Evolutionary conservation across 2,797 vertebrate species (phyloP).

Genomic region (Oreonectes daqikongensis): DNA sequence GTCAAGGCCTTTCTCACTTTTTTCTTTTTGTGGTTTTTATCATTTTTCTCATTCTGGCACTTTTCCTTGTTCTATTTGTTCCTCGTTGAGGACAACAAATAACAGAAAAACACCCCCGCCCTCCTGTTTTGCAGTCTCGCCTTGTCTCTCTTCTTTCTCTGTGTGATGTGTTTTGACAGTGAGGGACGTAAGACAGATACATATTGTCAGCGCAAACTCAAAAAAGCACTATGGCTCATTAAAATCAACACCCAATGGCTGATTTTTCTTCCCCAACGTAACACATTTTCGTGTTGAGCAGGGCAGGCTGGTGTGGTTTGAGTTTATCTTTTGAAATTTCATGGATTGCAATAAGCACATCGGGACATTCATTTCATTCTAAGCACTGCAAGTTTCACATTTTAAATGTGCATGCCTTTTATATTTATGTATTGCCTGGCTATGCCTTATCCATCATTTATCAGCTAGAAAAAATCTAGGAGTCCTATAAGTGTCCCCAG

Average conservation of each 20-base stretch:
- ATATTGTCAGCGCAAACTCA: constrained; percentile 21
- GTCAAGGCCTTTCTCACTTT: constrained; percentile 43
- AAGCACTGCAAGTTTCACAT: too few relatives aligned
- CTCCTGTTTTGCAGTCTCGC: constrained; percentile 60
- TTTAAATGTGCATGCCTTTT: too few relatives aligned
- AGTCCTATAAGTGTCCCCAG: too few relatives aligned
- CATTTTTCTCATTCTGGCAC: constrained; percentile 32
- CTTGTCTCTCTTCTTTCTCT: constrained; percentile 37
- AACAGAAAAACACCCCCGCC: constrained; percentile 40
- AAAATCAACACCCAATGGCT: background rate
- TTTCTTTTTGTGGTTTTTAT: constrained; percentile 18
- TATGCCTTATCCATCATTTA: too few relatives aligned
- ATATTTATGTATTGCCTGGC: too few relatives aligned
- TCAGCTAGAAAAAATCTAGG: too few relatives aligned
- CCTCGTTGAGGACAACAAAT: constrained; percentile 42
- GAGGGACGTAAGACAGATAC: constrained; percentile 31
- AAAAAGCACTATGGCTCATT: constrained; percentile 21
- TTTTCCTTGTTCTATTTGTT: constrained; percentile 38
- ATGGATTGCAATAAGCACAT: too few relatives aligned
- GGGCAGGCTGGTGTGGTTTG: too few relatives aligned
- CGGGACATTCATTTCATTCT: too few relatives aligned
- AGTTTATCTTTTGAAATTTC: background rate
- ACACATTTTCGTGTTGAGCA: background rate
- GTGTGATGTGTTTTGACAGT: constrained; percentile 43
- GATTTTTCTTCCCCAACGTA: background rate